Evolutionary conservation across 2,797 vertebrate species (phyloP), one percentile per base, ranked within the genome.

Genomic region (Rhynchotus rufescens): DNA sequence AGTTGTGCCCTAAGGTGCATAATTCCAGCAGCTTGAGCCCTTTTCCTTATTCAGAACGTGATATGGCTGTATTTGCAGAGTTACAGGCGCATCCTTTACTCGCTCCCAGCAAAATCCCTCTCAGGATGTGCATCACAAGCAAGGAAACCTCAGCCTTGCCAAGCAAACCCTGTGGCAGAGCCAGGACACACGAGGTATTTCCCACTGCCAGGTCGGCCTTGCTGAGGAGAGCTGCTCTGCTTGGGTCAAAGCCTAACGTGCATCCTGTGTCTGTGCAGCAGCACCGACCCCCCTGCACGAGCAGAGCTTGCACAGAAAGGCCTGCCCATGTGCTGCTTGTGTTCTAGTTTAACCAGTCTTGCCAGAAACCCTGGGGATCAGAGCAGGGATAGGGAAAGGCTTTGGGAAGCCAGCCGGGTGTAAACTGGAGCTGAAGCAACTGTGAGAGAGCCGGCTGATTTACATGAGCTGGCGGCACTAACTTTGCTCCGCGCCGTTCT

Each of bases 1-100:
- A 54, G 25, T 4, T 23, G 23, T 69, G 52, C 47, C 1, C 0
- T 32, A 34, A 79, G 59, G n/a, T 1, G 2, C 47, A 51, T 0
- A 0, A 38, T 56, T 47, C 51, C 47, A 56, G 34, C 4, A 21
- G 25, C 42, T 40, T 76, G 40, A 51, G 67, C 51, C 0, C 0
- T 71, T 89, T 79, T 69, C 10, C 3, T 71, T 61, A 40, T 2
- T 32, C 59, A 47, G 14, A 11, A 7, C 52, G 2, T 64, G 28
- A 42, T 12, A 51, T 19, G 28, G 47, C 34, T 22, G 15, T 32
- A 72, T n/a, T 54, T 80, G 77, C 8, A 75, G 68, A 52, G 44
- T 57, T 21, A 36, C 54, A n/a, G 78, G 21, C 25, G 20, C 8
- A 44, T 36, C 20, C 4, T 56, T 56, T n/a, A 17, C 69, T 73